A percentile compares a stretch with the other conserved stretches of the same genome.
Conservation (phyloP, 2,113 vertebrate species). For the Papio anubis region DNA sequence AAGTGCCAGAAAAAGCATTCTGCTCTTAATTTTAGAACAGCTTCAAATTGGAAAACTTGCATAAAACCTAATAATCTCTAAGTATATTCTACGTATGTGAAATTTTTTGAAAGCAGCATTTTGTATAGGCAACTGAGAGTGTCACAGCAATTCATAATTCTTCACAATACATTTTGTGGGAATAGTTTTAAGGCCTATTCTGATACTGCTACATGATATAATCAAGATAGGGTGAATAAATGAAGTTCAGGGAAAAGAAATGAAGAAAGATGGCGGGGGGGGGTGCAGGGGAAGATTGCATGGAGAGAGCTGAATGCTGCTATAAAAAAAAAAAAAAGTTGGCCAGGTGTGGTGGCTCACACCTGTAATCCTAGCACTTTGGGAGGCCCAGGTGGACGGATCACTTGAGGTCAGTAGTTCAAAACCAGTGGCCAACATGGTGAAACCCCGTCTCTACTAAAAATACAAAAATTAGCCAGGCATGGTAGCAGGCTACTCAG, state of each 20-base stretch:
- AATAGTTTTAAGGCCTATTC: not conserved
- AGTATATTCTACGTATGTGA: not conserved
- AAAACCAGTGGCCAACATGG: not conserved
- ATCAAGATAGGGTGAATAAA: not conserved
- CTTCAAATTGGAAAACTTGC: conserved; percentile 40
- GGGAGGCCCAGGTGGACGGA: not conserved
- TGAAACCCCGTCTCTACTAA: not conserved
- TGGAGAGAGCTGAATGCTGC: not conserved
- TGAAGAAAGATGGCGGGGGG: not conserved
- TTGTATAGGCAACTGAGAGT: not conserved
- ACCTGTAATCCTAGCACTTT: not conserved
- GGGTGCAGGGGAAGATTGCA: not conserved
- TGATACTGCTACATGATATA: not conserved
- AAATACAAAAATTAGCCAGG: not conserved
- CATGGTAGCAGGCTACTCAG: not conserved
- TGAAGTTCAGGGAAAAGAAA: not conserved
- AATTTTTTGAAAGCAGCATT: conserved; percentile 43
- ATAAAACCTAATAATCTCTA: conserved; percentile 19
- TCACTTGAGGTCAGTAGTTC: not conserved
- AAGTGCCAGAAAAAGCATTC: conserved; percentile 12
- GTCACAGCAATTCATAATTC: not conserved
- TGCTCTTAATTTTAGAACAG: conserved; percentile 57
- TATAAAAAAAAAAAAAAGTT: not conserved
- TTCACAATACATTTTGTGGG: not conserved
- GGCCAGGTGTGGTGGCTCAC: not conserved